These are phyloP conservation scores for Tychaedon coryphoeus DNA, from an alignment of 2,113 vertebrate species.

Conservation along the genomic window DNA sequence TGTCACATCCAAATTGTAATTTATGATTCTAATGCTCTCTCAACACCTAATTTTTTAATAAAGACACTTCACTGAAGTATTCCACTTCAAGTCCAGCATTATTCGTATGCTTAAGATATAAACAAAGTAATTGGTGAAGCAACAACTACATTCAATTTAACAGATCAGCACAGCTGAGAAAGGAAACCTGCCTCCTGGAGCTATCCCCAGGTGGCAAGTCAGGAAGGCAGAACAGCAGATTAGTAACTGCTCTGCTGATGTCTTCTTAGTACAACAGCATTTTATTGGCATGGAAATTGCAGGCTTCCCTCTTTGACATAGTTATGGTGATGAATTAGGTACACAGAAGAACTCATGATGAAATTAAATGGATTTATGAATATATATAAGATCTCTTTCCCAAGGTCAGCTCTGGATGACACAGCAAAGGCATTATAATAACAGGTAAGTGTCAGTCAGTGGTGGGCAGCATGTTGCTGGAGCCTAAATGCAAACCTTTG, in stretches of 20 bases:
- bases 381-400: slow-evolving; percentile 39
- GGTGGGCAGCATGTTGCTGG: neutral
- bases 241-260: neutral
- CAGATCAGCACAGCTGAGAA: neutral
- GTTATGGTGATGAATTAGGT: slow-evolving; percentile 59
- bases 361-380: slow-evolving; percentile 56
- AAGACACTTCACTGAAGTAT: neutral
- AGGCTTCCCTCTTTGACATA: slow-evolving; percentile 15
- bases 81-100: neutral
- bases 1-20: neutral
- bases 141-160: neutral
- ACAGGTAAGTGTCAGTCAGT: neutral
- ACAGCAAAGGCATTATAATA: neutral
- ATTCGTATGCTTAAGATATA: neutral
- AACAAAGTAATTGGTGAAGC: neutral
- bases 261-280: neutral
- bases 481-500: neutral
- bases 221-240: neutral
- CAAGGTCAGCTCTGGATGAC: slow-evolving; percentile 45
- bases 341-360: slow-evolving; percentile 51
- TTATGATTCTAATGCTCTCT: neutral
- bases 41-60: neutral
- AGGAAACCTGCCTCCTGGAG: neutral
- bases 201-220: neutral
- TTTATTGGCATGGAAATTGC: slow-evolving; percentile 36